Evolutionary conservation across 2,113 vertebrate species (phyloP), one percentile per base, ranked within the genome.

Genomic region (Ctenomys sociabilis): DNA sequence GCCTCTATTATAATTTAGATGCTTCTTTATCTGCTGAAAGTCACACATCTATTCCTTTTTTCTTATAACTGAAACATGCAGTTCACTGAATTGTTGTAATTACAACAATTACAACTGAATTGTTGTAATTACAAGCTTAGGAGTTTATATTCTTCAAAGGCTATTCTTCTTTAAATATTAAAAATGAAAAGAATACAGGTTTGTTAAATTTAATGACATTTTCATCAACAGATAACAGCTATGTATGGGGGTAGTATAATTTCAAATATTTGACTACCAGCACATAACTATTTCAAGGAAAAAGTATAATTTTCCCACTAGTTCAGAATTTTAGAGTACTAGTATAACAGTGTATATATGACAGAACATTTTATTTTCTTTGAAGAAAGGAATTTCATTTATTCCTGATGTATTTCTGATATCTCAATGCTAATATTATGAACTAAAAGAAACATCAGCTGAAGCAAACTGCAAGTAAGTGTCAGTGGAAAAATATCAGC

Each of bases 281-380:
- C 21, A 97, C 11, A 91, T 93, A 98, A 97, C 94, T 91, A 86
- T 35, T 3, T 72, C 32, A 83, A 30, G 24, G 11, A 0, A 43
- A 82, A 95, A 30, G 77, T 94, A 16, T 80, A 96, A 96, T 96
- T 97, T 96, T 95, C 96, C 61, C 22, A 37, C 28, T 88, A 97
- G 88, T 61, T 97, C 81, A 97, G 14, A 63, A 93, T 94, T 82
- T 95, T 28, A 93, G 52, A 81, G 61, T 96, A 73, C 66, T 96
- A 95, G 35, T 85, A 97, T 68, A 59, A 24, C 49, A 9, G 64
- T 88, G 95, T 68, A 92, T 95, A 93, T 93, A 63, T 83, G 97
- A 49, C 7, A 90, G 86, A 45, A 70, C 95, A 94, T 96, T 84
- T 97, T 96, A 95, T 91, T 88, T 98, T 94, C 70, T 96, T 97